A percentile compares a stretch with the other conserved stretches of the same genome.
phyloP scores from a whole-genome alignment of 2,797 vertebrate species.

The Arnoldichthys spilopterus region DNA sequence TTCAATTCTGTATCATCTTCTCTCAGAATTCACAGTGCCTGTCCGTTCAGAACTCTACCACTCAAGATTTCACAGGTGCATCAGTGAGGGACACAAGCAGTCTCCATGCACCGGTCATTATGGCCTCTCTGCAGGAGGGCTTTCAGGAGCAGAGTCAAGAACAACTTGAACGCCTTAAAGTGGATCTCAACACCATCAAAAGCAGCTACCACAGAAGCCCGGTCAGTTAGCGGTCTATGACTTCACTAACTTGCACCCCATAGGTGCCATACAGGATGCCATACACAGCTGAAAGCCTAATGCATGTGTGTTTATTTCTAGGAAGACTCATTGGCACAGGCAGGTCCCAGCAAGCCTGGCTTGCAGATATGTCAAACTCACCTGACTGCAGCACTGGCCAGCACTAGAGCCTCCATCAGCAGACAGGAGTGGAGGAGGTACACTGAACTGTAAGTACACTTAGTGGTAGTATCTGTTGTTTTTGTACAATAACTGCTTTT shows the following conservation, averaged over 20 bases:
- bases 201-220: constrained; percentile 79
- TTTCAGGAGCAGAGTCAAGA: constrained; percentile 83
- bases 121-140: constrained; percentile 83
- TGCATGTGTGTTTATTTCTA: constrained; percentile 57
- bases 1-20: background rate
- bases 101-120: constrained; percentile 73
- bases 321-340: constrained; percentile 74
- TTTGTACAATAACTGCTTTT: background rate
- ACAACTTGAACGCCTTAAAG: constrained; percentile 80
- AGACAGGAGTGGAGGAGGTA: constrained; percentile 89
- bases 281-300: background rate
- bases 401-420: constrained; percentile 86
- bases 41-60: constrained; percentile 84
- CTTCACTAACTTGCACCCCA: background rate
- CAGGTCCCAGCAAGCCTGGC: constrained; percentile 71
- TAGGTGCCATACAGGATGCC: background rate
- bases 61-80: constrained; percentile 76
- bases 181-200: constrained; percentile 82
- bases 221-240: constrained; percentile 66
- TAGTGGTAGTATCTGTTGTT: background rate
- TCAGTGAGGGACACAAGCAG: constrained; percentile 74
- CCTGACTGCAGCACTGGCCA: constrained; percentile 80
- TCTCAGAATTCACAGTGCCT: constrained; percentile 82
- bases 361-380: constrained; percentile 81
- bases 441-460: constrained; percentile 85